Evolutionary conservation across 2,113 vertebrate genomes (phyloP).

Genomic region (Formicarius rufipectus): DNA sequence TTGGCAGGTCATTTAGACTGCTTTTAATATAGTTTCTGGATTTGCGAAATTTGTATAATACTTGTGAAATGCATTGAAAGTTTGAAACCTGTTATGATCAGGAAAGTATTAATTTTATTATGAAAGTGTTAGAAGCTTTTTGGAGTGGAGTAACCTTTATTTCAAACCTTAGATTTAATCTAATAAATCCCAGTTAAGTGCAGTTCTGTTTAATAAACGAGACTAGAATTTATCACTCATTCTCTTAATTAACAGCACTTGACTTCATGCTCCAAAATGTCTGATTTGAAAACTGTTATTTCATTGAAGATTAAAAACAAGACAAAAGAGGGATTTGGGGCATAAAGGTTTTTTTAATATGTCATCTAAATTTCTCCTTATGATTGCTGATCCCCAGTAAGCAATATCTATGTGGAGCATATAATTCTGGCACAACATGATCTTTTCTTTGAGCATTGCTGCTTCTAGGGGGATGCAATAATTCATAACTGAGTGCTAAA

Average conservation of each 20-base stretch:
- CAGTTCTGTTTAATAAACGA: slow-evolving; percentile 51
- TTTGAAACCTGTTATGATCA: neutral
- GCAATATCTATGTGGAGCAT: neutral
- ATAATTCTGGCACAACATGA: neutral
- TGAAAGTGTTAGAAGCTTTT: slow-evolving; percentile 21
- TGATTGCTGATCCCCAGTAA: neutral
- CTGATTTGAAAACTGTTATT: slow-evolving; percentile 34
- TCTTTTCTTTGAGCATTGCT: neutral
- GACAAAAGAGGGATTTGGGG: neutral
- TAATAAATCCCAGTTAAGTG: slow-evolving; percentile 52
- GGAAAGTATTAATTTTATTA: neutral
- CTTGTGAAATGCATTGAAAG: neutral
- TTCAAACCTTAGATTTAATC: slow-evolving; percentile 14
- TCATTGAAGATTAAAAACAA: slow-evolving; percentile 2
- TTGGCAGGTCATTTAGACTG: neutral
- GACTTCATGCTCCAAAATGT: slow-evolving; percentile 49
- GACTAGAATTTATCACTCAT: slow-evolving; percentile 53
- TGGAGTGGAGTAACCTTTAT: slow-evolving; percentile 1
- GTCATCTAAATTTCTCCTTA: neutral
- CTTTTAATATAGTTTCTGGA: neutral
- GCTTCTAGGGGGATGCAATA: neutral
- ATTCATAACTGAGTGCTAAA: neutral
- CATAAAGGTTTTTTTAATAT: neutral
- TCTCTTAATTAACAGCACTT: slow-evolving; percentile 61
- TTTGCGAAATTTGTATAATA: neutral